Conservation (phyloP, 2,113 vertebrate species). For the Echinops telfairi region DNA sequence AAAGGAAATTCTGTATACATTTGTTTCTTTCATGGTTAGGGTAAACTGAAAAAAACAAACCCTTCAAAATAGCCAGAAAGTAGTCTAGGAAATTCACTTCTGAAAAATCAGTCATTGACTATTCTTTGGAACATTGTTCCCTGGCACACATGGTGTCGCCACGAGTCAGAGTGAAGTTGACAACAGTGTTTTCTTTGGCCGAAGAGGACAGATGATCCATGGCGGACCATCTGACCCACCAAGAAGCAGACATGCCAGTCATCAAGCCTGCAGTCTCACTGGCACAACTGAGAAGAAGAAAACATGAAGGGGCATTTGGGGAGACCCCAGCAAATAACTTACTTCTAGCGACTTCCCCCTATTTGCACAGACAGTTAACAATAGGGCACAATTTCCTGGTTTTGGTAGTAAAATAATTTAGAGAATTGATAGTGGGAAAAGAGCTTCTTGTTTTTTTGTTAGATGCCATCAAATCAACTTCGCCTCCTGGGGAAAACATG, state of each 20-base stretch:
- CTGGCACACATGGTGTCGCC: background rate
- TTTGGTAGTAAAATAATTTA: background rate
- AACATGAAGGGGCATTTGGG: background rate
- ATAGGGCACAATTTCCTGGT: background rate
- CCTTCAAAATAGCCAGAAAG: background rate
- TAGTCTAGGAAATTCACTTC: background rate
- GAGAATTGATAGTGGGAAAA: background rate
- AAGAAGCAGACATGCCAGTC: background rate
- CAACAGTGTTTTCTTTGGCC: background rate
- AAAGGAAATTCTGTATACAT: background rate
- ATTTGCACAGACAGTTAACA: background rate
- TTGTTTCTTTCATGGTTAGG: background rate
- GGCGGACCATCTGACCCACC: too few species aligned
- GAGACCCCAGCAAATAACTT: background rate
- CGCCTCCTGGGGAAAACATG: background rate
- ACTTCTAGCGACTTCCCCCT: background rate
- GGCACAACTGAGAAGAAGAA: background rate
- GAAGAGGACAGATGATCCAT: too few species aligned
- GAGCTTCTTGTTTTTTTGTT: background rate
- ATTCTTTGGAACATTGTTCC: background rate
- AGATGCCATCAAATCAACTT: background rate
- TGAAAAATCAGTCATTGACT: background rate
- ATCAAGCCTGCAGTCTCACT: background rate
- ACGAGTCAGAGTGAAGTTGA: background rate
- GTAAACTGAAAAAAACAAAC: conserved; percentile 12